phyloP scores from a whole-genome alignment of 2,113 vertebrate species.

The Propithecus coquereli region DNA sequence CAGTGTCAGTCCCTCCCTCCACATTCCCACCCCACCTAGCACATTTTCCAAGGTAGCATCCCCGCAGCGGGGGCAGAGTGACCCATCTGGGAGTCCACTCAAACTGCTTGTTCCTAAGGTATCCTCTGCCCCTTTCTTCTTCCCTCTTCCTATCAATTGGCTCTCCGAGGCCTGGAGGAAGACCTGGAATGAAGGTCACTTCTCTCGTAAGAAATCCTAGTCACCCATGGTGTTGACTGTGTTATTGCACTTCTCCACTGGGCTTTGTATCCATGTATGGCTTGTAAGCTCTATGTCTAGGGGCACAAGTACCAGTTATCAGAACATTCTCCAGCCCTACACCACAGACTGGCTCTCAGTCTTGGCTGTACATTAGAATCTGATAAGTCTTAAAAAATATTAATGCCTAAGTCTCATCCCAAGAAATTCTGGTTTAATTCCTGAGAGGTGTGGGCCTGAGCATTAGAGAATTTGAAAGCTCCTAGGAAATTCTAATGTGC shows the following conservation, averaged over 20 bases:
- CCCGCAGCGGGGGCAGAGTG: neutral
- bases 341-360: neutral
- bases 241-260: neutral
- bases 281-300: neutral
- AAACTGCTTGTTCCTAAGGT: neutral
- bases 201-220: neutral
- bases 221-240: neutral
- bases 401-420: neutral
- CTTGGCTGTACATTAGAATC: neutral
- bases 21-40: neutral
- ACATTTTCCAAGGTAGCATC: neutral
- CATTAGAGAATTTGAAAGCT: neutral
- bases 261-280: neutral
- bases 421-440: slow-evolving; percentile 10
- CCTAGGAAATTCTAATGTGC: neutral
- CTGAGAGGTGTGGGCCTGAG: neutral
- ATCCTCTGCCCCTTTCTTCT: neutral
- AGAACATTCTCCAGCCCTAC: neutral
- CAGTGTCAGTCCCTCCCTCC: neutral
- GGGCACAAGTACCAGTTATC: neutral
- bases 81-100: neutral
- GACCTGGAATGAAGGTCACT: neutral
- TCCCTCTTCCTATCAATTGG: neutral
- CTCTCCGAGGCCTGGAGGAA: neutral
- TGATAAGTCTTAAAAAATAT: neutral